Percentiles rank a stretch among this genome's conserved stretches.
Evolutionary conservation across 2,888 invertebrate species (phyloP).

Genomic region (Magallana nippona): DNA sequence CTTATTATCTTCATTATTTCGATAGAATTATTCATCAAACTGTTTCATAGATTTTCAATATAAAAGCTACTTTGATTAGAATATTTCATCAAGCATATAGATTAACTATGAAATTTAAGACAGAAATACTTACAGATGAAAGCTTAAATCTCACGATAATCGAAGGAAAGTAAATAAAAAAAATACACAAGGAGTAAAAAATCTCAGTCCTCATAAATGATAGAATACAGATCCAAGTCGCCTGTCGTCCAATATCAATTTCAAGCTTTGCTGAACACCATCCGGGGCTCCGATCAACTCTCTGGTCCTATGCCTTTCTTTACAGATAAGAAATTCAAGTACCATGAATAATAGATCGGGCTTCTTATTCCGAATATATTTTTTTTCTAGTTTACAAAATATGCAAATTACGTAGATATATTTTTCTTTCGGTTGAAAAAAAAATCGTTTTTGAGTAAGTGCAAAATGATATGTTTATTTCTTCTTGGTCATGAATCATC

Average conservation of each 20-base stretch:
- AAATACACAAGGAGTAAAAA: no score
- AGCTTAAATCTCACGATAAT: background rate
- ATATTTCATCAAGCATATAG: no score
- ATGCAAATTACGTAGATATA: slow-evolving; percentile 1
- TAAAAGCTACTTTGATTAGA: no score
- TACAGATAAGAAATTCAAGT: slow-evolving; percentile 30
- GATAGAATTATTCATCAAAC: no score
- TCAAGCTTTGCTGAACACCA: slow-evolving; percentile 30
- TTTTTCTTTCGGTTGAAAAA: background rate
- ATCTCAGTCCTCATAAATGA: slow-evolving; percentile 6
- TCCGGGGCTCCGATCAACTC: slow-evolving; percentile 7
- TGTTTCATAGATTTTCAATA: no score
- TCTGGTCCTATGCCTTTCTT: slow-evolving; percentile 5
- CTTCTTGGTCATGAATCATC: background rate
- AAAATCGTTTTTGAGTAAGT: background rate
- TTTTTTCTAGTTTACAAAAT: background rate
- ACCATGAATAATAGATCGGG: slow-evolving; percentile 30
- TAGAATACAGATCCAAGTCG: background rate
- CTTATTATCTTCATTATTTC: no score
- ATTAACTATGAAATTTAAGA: no score
- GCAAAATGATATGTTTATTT: slow-evolving; percentile 9
- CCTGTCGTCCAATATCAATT: slow-evolving; percentile 22
- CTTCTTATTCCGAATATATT: background rate
- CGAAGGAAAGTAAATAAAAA: background rate
- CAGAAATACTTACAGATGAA: background rate